Conservation (phyloP, 2,797 vertebrate genomes). For the Decapterus maruadsi region DNA sequence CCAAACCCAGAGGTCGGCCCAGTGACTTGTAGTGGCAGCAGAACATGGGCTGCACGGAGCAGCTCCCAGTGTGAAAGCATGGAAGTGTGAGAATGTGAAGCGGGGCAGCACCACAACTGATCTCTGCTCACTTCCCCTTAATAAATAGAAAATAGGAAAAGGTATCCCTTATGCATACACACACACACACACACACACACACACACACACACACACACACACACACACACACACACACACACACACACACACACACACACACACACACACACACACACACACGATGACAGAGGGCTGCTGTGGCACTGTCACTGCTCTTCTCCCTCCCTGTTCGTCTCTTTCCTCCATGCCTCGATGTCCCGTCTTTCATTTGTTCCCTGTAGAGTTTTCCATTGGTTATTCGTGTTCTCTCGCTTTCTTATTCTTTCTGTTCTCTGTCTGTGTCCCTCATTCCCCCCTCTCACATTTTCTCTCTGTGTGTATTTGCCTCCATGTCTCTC, state of each 20-base stretch:
- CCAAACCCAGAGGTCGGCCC: slow-evolving; percentile 34
- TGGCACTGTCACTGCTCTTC: slow-evolving; percentile 13
- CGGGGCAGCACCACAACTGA: slow-evolving; percentile 11
- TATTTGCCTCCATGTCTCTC: slow-evolving; percentile 32
- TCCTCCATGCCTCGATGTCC: slow-evolving; percentile 20
- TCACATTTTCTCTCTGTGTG: slow-evolving; percentile 10
- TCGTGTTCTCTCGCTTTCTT: slow-evolving; percentile 18
- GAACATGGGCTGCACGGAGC: slow-evolving; percentile 17
- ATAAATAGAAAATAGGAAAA: slow-evolving; percentile 7
- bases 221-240: slow-evolving; percentile 6
- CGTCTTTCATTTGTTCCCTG: slow-evolving; percentile 58
- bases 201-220: slow-evolving; percentile 13
- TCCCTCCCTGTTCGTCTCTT: slow-evolving; percentile 8
- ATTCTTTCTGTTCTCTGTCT: neutral
- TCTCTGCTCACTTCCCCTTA: slow-evolving; percentile 23
- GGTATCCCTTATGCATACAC: neutral
- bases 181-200: slow-evolving; percentile 1
- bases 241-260: slow-evolving; percentile 12
- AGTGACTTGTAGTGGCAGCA: slow-evolving; percentile 29
- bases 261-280: slow-evolving; percentile 5
- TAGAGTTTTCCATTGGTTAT: slow-evolving; percentile 39
- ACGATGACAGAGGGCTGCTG: slow-evolving; percentile 26
- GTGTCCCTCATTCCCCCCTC: neutral
- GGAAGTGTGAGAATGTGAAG: slow-evolving; percentile 27
- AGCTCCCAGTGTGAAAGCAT: slow-evolving; percentile 33